A percentile compares a stretch with the other conserved stretches of the same genome.
Conservation (phyloP, 2,888 invertebrate genomes). For the Lagria hirta region DNA sequence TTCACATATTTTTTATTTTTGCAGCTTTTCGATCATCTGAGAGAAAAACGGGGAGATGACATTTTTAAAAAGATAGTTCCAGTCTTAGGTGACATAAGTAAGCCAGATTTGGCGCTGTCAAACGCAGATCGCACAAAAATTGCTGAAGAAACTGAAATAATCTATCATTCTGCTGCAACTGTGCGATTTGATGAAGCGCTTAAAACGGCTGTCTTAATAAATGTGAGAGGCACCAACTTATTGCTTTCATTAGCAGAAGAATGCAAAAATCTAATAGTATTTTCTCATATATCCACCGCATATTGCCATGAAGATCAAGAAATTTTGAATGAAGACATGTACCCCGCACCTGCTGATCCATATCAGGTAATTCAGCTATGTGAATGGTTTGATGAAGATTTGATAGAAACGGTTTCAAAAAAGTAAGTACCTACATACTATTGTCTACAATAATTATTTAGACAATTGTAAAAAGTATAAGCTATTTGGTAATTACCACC, state of each 20-base stretch:
- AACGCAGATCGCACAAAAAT: constrained; percentile 65
- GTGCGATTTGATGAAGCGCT: constrained; percentile 87
- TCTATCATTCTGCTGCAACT: constrained; percentile 79
- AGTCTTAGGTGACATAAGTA: constrained; percentile 72
- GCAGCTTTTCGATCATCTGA: constrained; percentile 8
- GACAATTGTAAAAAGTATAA: too few relatives aligned
- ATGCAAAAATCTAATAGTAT: constrained; percentile 66
- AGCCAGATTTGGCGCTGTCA: constrained; percentile 69
- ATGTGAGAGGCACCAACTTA: constrained; percentile 87
- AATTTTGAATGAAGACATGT: constrained; percentile 79
- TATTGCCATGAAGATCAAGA: constrained; percentile 87
- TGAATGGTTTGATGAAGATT: constrained; percentile 79
- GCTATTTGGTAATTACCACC: too few relatives aligned
- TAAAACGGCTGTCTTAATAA: constrained; percentile 85
- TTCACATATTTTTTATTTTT: neutral
- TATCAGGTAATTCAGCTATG: constrained; percentile 73
- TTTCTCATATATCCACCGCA: constrained; percentile 83
- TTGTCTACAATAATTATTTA: too few relatives aligned
- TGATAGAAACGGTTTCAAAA: too few relatives aligned
- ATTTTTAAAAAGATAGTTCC: constrained; percentile 62
- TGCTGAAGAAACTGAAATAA: constrained; percentile 70
- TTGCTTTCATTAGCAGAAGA: constrained; percentile 80
- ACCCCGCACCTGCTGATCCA: constrained; percentile 79
- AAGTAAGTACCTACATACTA: too few relatives aligned
- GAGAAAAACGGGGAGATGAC: neutral